Evolutionary conservation across 64 coral and sea anemone genomes (phyloP).

Genomic region (Porites lutea): DNA sequence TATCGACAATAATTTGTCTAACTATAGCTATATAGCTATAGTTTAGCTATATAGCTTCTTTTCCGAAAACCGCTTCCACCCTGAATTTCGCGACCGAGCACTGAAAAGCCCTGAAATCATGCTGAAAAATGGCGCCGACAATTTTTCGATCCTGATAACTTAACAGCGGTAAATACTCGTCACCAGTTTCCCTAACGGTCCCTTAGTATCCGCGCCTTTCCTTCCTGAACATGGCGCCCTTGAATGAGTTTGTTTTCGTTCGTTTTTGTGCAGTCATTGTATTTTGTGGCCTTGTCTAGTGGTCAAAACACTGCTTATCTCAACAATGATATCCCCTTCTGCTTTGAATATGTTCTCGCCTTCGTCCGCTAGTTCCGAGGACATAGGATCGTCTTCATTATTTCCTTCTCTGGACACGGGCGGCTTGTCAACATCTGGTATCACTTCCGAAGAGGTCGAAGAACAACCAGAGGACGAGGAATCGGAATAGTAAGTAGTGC

Average conservation of each 20-base stretch:
- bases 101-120: too few species aligned
- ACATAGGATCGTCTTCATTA: constrained; percentile 16
- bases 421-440: constrained; percentile 38
- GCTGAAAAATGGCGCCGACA: too few species aligned
- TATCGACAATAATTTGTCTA: too few species aligned
- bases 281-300: not conserved
- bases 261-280: not conserved
- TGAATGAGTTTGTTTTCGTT: not conserved
- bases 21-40: too few species aligned
- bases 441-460: constrained; percentile 32
- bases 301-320: not conserved
- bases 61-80: too few species aligned
- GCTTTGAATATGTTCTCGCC: constrained; percentile 62
- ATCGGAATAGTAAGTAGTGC: constrained; percentile 21
- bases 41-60: too few species aligned
- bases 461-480: constrained; percentile 34
- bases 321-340: constrained; percentile 41
- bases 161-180: not conserved
- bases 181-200: not conserved
- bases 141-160: too few species aligned
- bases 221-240: constrained; percentile 25
- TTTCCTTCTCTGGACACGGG: constrained; percentile 51
- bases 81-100: too few species aligned
- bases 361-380: constrained; percentile 39
- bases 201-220: constrained; percentile 18